A percentile compares a stretch with the other conserved stretches of the same genome.
phyloP scores from a whole-genome alignment of 2,888 invertebrate species.

The Sicus ferrugineus region DNA sequence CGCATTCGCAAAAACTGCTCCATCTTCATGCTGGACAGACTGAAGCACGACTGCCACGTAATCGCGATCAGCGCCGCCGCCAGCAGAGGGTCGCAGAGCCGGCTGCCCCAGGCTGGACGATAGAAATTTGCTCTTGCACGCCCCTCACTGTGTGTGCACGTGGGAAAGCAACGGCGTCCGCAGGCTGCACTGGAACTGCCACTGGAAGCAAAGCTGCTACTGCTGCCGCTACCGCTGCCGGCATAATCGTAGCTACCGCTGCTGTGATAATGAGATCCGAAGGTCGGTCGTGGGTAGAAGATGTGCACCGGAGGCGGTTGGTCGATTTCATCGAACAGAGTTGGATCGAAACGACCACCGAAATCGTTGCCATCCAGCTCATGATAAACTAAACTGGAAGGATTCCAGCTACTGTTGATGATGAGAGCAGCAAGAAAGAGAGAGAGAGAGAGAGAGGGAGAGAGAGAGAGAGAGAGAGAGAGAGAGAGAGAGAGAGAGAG shows the following conservation, averaged over 20 bases:
- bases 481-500: background rate
- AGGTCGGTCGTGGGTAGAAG: conserved; percentile 71
- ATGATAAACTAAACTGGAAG: conserved; percentile 72
- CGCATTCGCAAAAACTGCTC: conserved; percentile 31
- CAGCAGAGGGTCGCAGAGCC: conserved; percentile 17
- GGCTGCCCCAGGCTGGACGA: background rate
- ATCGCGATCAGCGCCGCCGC: background rate
- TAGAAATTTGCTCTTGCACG: background rate
- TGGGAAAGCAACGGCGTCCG: conserved; percentile 8
- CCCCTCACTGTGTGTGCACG: background rate
- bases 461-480: background rate
- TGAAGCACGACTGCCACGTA: conserved; percentile 25
- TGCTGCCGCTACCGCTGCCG: background rate
- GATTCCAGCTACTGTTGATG: conserved; percentile 67
- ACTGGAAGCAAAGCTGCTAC: background rate
- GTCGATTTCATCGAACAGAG: conserved; percentile 72
- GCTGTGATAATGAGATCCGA: conserved; percentile 38
- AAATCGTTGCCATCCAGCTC: conserved; percentile 65
- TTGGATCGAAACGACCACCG: conserved; percentile 57
- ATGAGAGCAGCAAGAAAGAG: conserved; percentile 6
- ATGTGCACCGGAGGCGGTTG: conserved; percentile 76
- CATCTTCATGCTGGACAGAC: conserved; percentile 25
- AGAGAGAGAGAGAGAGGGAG: conserved; percentile 19
- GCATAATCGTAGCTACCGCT: background rate
- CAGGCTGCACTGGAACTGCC: conserved; percentile 19